phyloP scores from a whole-genome alignment of 2,113 vertebrate species.

The Lophura nycthemera region DNA sequence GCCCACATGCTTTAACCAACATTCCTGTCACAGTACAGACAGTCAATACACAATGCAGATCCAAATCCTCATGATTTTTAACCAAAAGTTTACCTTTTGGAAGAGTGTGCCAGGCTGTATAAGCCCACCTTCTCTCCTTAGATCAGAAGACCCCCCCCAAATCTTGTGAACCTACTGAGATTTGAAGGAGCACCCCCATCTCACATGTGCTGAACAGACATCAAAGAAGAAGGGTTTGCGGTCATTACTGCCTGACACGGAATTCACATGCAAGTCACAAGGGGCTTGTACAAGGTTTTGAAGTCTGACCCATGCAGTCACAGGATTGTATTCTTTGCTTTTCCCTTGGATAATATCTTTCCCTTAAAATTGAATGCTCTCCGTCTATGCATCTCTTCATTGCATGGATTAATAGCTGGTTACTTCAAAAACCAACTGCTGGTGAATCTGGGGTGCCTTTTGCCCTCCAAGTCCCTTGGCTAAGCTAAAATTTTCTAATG shows the following conservation, averaged over 20 bases:
- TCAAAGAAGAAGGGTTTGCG: slow-evolving; percentile 9
- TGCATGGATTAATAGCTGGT: background rate
- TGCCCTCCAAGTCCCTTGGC: background rate
- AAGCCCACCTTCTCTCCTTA: background rate
- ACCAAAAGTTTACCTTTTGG: background rate
- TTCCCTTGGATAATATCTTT: background rate
- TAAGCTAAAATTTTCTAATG: slow-evolving; percentile 18
- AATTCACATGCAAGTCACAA: slow-evolving; percentile 52
- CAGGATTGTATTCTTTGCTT: background rate
- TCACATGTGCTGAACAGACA: background rate
- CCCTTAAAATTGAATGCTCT: background rate
- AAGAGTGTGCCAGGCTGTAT: background rate
- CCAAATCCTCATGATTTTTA: background rate
- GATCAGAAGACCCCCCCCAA: background rate
- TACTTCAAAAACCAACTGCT: background rate
- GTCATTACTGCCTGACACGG: background rate
- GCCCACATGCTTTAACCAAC: background rate
- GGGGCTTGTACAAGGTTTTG: slow-evolving; percentile 7
- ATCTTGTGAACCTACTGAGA: background rate
- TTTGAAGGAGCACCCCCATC: background rate
- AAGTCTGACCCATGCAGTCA: slow-evolving; percentile 2
- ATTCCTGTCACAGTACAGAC: background rate
- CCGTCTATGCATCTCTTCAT: background rate
- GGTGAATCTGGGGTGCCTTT: background rate
- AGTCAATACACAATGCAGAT: background rate